Base-by-base conservation (phyloP, 2,113 vertebrate genomes). In the Limnothrissa miodon region DNA sequence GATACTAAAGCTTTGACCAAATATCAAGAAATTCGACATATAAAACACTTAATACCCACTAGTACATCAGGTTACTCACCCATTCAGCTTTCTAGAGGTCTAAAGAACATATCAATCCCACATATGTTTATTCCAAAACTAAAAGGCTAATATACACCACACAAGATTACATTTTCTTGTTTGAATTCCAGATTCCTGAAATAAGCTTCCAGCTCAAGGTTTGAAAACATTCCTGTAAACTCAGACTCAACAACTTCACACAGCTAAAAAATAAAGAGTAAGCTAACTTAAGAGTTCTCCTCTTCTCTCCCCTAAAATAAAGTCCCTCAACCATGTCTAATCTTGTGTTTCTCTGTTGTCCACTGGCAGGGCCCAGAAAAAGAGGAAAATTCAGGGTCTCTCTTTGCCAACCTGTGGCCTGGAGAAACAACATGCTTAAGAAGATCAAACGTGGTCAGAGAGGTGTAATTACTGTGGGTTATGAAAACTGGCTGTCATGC, bases 381-480 rank as follows among this genome's bases (percentile, higher is more conserved):
- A 25, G 17, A 79, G 53, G 81, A 21, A 70, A 78, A 82, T 83
- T 81, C 42, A 85, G 85, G 46, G 53, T 81, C 39, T 78, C 85
- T 33, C 81, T 79, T 84, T 21, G 79, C 62, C 78, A 82, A 87
- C 79, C 66, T 74, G 62, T 86, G 74, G 84, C 86, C 82, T 82
- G 82, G 78, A 84, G 83, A 85, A 85, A 84, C 79, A 78, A 84
- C 48, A 51, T 83, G 84, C 87, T 81, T 11, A 85, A 81, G 62
- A 87, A 88, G 83, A 91, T 89, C 83, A 91, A 85, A 89, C 85
- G 84, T 56, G 88, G 83, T 82, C 85, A 85, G 70, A 86, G 82
- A 89, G 82, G 84, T 88, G 85, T 83, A 89, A 88, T 89, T 87
- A 85, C 86, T 86, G 85, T 25, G 84, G 87, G 86, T 87, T 90